Conservation (phyloP, 1,140 invertebrate species). For the Drosophila miranda region DNA sequence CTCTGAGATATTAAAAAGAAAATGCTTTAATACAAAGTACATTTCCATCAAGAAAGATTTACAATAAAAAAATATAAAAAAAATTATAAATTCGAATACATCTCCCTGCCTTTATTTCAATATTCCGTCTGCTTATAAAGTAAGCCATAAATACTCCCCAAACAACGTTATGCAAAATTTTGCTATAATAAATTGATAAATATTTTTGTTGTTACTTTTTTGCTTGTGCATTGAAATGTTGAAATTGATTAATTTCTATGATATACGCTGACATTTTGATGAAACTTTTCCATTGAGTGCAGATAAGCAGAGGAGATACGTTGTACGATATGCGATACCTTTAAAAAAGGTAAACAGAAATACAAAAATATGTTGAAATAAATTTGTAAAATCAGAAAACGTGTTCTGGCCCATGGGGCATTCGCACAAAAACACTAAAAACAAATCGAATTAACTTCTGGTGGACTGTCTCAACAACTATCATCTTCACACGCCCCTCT, state of each 20-base stretch:
- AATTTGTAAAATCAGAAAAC: constrained; percentile 77
- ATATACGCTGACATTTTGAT: constrained; percentile 77
- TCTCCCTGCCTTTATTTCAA: constrained; percentile 12
- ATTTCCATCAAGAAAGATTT: not conserved
- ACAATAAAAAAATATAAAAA: not conserved
- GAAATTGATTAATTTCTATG: constrained; percentile 79
- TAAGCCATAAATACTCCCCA: constrained; percentile 34
- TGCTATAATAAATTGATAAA: constrained; percentile 60
- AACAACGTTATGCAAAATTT: constrained; percentile 38
- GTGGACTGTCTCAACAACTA: constrained; percentile 24
- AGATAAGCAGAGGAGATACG: constrained; percentile 73
- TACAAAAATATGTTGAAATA: constrained; percentile 23
- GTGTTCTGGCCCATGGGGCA: constrained; percentile 53
- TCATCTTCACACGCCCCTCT: not conserved
- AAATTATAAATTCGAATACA: constrained; percentile 1
- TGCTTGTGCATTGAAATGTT: constrained; percentile 46
- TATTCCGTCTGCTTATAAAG: constrained; percentile 7
- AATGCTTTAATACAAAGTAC: not conserved
- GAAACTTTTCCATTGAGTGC: constrained; percentile 76
- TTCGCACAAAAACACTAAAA: constrained; percentile 40
- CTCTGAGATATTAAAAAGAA: not conserved
- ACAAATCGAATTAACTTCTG: constrained; percentile 63
- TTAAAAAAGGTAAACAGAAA: constrained; percentile 42
- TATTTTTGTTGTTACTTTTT: constrained; percentile 29
- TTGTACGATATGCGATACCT: constrained; percentile 28